Evolutionary conservation across 2,797 vertebrate genomes (phyloP).

Genomic region (Onychomys leucogaster): DNA sequence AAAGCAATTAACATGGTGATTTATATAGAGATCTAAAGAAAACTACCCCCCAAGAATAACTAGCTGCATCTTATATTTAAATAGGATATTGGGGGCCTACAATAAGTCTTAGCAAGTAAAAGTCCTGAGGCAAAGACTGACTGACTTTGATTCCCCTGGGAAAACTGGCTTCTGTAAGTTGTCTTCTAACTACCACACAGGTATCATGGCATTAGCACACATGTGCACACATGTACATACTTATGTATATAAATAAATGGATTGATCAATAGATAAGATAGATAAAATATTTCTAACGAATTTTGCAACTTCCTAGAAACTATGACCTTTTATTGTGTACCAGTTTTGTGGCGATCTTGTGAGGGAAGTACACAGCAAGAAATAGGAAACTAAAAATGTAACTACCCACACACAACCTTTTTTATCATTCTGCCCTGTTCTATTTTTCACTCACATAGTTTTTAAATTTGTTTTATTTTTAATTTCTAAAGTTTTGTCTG

Average conservation of each 20-base stretch:
- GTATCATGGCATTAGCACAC: not conserved
- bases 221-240: not conserved
- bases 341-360: conserved; percentile 49
- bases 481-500: conserved; percentile 5
- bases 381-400: conserved; percentile 70
- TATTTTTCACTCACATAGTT: conserved; percentile 54
- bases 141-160: not conserved
- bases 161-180: not conserved
- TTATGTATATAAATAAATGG: not conserved
- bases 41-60: conserved; percentile 35
- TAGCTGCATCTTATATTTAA: conserved; percentile 56
- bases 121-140: not conserved
- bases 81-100: not conserved
- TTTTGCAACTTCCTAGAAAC: conserved; percentile 60
- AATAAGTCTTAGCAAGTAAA: not conserved
- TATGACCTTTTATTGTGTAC: conserved; percentile 53
- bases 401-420: conserved; percentile 9
- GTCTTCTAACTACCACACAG: not conserved
- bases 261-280: not conserved
- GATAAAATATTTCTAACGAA: not conserved
- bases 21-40: conserved; percentile 44
- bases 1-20: not conserved
- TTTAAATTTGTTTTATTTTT: not conserved
- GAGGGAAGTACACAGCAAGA: conserved; percentile 49
- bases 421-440: conserved; percentile 47